Evolutionary conservation across 2,113 vertebrate genomes (phyloP), one percentile per base, ranked within the genome.

Genomic region (Patagioenas fasciata): DNA sequence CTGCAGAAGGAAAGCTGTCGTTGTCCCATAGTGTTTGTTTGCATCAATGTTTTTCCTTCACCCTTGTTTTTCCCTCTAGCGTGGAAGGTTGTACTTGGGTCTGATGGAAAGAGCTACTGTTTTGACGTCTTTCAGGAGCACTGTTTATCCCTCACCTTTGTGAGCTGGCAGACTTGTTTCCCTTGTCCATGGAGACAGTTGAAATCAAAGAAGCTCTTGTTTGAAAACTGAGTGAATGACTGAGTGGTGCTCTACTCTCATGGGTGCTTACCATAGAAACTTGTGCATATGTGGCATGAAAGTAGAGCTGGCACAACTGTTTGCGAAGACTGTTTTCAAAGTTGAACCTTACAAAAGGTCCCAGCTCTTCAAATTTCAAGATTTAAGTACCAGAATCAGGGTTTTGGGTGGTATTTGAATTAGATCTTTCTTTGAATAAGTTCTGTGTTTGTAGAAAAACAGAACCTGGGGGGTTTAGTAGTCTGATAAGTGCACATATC

Each of bases 81-180:
- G 50, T 0, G 0, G 31, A n/a, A 53, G 11, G 13, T 38, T 25
- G 8, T 54, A 75, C 53, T 81, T 5, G 1, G 8, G 14, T 50
- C 10, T 79, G 17, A 10, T 50, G 77, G 38, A 23, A 74, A 32
- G 36, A 53, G 21, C 26, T 80, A 9, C 19, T 56, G 11, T 40
- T 87, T 4, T 38, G 38, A 26, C 36, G 23, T 18, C 12, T 79
- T 85, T 38, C 9, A 32, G 28, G 10, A 60, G 5, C 5, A 0
- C 18, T 66, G 60, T 48, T 56, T 66, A 47, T 80, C 21, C 25
- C 12, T 81, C 6, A 5, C 0, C 2, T 57, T 62, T 74, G 31
- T 3, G 8, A 50, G 29, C 53, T 80, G 61, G 15, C 28, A 57
- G 36, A 24, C 23, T 25, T 56, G 17, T 61, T 77, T 11, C 23